Evolutionary conservation across 1,140 invertebrate genomes (phyloP), one percentile per base, ranked within the genome.

Genomic region (Homalodisca vitripennis): DNA sequence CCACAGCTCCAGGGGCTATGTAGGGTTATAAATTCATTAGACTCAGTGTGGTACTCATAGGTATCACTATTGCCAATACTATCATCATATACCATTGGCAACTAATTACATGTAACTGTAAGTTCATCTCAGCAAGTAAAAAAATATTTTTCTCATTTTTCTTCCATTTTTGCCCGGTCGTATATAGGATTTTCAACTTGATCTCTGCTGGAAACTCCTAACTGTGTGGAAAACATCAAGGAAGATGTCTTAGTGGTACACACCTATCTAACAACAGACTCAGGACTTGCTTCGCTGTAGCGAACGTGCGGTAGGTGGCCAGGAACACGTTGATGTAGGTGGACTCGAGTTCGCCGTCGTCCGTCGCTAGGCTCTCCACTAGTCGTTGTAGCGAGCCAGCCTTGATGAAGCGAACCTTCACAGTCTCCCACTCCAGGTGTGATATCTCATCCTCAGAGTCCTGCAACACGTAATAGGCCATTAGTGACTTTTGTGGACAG

Each of bases 341-440:
- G 41, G 95, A 97, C 82, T 99, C 97, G 73, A 98, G 84, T 81
- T 98, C 95, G 31, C 95, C 95, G 76, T 96, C 92, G 76, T 97
- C 93, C 55, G 92, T 94, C 51, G 93, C 90, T 71, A 98, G 80
- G 71, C 93, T 92, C 80, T 98, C 96, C 22, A 99, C 93, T 66
- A 99, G 82, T 74, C 91, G 89, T 73, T 94, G 90, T 66, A 99
- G 85, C 0, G 95, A 97, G n/a, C 95, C 98, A 1, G 95, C 95
- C 83, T 98, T 98, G 46, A 99, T 88, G 72, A 98, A 93, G 53
- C 94, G 87, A 22, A 98, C 93, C 69, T 96, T 87, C 68, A 98
- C 94, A n/a, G 97, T 98, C 84, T 99, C 97, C 97, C 97, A 99
- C 87, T 98, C 97, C 76, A 99, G 80, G 82, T 97, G 94, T 27